Conservation (phyloP, 2,888 invertebrate genomes). For the Drosophila infuscata region DNA sequence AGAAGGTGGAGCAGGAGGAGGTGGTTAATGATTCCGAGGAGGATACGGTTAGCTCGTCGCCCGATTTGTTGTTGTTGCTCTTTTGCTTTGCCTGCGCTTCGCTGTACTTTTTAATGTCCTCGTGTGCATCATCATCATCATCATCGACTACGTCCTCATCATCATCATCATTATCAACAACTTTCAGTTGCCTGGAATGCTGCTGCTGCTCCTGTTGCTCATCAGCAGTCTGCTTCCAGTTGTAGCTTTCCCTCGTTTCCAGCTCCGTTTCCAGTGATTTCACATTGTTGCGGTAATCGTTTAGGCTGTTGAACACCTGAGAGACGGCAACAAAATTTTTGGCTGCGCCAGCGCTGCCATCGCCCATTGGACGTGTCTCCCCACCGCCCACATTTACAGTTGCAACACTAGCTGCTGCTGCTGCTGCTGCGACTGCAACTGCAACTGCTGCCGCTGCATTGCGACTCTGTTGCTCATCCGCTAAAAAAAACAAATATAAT, state of each 20-base stretch:
- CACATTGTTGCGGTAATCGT: constrained; percentile 86
- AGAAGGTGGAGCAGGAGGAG: constrained; percentile 85
- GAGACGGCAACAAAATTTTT: constrained; percentile 86
- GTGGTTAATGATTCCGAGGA: constrained; percentile 84
- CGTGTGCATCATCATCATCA: constrained; percentile 47
- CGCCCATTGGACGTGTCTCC: constrained; percentile 58
- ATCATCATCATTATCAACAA: background rate
- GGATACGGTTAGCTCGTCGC: constrained; percentile 61
- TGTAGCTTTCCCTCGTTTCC: constrained; percentile 54
- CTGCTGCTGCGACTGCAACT: constrained; percentile 41
- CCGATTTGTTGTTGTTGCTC: constrained; percentile 24
- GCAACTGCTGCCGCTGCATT: constrained; percentile 44
- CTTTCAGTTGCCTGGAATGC: background rate
- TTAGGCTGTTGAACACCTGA: constrained; percentile 88
- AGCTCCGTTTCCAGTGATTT: constrained; percentile 71
- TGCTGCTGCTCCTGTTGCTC: constrained; percentile 1
- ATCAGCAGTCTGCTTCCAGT: constrained; percentile 64
- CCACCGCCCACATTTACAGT: constrained; percentile 26
- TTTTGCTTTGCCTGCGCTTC: constrained; percentile 56
- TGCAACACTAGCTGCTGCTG: constrained; percentile 9
- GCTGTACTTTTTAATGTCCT: constrained; percentile 80
- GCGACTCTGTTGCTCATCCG: constrained; percentile 69
- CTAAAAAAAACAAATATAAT: constrained; percentile 84
- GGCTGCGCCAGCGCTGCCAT: constrained; percentile 62
- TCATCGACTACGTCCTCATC: constrained; percentile 2